These are phyloP conservation scores for Scolopax mira DNA, from an alignment of 2,113 vertebrate genomes.

Conservation along the genomic window DNA sequence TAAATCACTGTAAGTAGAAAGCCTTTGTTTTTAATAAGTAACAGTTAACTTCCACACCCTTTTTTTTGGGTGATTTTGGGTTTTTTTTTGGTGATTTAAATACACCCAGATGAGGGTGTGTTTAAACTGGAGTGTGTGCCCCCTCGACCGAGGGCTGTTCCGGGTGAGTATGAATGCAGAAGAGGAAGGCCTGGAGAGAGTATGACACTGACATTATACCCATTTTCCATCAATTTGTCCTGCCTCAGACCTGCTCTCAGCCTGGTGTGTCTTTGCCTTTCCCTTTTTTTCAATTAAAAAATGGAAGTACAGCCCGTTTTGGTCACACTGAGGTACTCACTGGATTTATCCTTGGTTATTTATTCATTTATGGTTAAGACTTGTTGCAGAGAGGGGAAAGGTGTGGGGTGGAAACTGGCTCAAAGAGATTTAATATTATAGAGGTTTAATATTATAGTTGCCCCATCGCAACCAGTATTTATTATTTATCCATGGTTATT, in stretches of 20 bases:
- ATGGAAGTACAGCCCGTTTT: neutral
- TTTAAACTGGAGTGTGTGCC: neutral
- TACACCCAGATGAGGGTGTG: neutral
- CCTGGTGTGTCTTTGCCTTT: neutral
- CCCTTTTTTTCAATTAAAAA: neutral
- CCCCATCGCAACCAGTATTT: neutral
- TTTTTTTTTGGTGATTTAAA: too few relatives aligned
- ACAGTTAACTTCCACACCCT: neutral
- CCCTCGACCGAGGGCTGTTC: neutral
- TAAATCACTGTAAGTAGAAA: neutral
- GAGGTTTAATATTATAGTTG: neutral
- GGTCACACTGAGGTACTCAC: neutral
- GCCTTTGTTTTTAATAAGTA: conserved; percentile 7
- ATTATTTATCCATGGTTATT: neutral
- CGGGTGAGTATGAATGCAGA: neutral
- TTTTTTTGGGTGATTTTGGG: neutral
- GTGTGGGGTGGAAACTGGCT: neutral
- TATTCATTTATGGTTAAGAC: too few relatives aligned
- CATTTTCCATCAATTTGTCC: neutral
- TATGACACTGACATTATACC: too few relatives aligned
- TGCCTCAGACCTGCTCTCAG: neutral
- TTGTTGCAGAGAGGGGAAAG: neutral
- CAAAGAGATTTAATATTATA: neutral
- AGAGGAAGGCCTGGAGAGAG: neutral
- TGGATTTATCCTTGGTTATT: neutral